Conservation (phyloP, 2,797 vertebrate species). For the Sphenopsis melanotis region DNA sequence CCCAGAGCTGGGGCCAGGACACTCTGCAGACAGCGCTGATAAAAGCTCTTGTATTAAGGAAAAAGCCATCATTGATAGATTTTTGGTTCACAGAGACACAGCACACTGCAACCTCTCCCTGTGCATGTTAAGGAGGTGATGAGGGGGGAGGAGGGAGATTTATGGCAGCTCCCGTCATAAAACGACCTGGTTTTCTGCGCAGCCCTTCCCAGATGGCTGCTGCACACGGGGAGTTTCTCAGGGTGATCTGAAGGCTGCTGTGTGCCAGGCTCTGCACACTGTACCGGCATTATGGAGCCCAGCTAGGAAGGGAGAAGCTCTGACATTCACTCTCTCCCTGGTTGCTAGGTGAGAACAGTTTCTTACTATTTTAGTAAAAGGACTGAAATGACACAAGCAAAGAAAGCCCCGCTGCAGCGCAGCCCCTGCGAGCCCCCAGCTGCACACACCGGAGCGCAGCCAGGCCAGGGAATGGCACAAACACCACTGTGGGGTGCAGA, state of each 20-base stretch:
- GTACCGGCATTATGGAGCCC: conserved; percentile 30
- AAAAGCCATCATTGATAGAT: conserved; percentile 40
- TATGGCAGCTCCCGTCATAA: conserved; percentile 50
- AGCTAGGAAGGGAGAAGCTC: conserved; percentile 12
- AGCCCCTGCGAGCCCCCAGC: conserved; percentile 6
- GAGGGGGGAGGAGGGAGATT: conserved; percentile 26
- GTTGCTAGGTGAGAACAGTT: conserved; percentile 63
- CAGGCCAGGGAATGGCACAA: background rate
- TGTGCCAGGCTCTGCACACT: background rate
- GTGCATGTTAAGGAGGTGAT: conserved; percentile 50
- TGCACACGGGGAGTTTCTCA: conserved; percentile 38
- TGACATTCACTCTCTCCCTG: conserved; percentile 22
- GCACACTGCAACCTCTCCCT: conserved; percentile 40
- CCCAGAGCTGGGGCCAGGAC: background rate
- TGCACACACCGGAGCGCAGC: background rate
- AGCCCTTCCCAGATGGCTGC: conserved; percentile 49
- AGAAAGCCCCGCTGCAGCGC: background rate
- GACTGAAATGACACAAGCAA: background rate
- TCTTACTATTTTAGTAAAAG: conserved; percentile 44
- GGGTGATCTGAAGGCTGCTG: conserved; percentile 29
- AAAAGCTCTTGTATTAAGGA: conserved; percentile 34
- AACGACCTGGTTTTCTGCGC: conserved; percentile 17
- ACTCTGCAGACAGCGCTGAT: background rate
- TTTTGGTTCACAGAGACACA: conserved; percentile 27
- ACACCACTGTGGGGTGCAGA: background rate